Evolutionary conservation across 2,797 vertebrate genomes (phyloP).

Genomic region (Schizopygopsis pylzovi): DNA sequence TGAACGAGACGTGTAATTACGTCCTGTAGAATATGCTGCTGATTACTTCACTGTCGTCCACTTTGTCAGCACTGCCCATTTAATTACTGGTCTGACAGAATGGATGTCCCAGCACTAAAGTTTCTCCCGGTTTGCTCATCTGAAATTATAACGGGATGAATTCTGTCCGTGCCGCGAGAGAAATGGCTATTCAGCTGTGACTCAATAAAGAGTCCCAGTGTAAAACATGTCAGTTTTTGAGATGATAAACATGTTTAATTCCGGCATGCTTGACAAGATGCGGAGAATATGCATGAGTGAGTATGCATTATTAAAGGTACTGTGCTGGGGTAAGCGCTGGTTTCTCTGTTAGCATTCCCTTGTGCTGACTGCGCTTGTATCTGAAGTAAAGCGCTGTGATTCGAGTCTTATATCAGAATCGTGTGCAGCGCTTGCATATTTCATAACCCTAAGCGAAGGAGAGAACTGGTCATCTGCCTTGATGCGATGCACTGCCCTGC

Average conservation of each 20-base stretch:
- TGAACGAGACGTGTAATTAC: conserved; percentile 28
- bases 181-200: conserved; percentile 46
- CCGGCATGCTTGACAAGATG: conserved; percentile 70
- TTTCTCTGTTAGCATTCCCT: conserved; percentile 68
- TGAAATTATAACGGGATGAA: conserved; percentile 65
- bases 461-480: conserved; percentile 24
- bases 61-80: conserved; percentile 46
- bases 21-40: conserved; percentile 40
- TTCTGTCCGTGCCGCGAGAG: conserved; percentile 54
- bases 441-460: conserved; percentile 47
- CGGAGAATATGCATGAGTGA: conserved; percentile 75
- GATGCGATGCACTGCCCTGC: conserved; percentile 11
- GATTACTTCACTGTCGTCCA: conserved; percentile 45
- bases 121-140: conserved; percentile 57
- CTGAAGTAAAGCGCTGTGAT: conserved; percentile 64
- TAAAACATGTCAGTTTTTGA: conserved; percentile 68
- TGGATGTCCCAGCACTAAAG: conserved; percentile 35
- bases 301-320: conserved; percentile 77
- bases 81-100: conserved; percentile 51
- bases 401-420: conserved; percentile 69
- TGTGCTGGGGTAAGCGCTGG: conserved; percentile 57
- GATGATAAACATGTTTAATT: conserved; percentile 80
- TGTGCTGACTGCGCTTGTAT: conserved; percentile 69
- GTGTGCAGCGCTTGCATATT: conserved; percentile 68
- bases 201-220: conserved; percentile 64